Evolutionary conservation across 2,888 invertebrate genomes (phyloP).

Genomic region (Andrena trimmerana): DNA sequence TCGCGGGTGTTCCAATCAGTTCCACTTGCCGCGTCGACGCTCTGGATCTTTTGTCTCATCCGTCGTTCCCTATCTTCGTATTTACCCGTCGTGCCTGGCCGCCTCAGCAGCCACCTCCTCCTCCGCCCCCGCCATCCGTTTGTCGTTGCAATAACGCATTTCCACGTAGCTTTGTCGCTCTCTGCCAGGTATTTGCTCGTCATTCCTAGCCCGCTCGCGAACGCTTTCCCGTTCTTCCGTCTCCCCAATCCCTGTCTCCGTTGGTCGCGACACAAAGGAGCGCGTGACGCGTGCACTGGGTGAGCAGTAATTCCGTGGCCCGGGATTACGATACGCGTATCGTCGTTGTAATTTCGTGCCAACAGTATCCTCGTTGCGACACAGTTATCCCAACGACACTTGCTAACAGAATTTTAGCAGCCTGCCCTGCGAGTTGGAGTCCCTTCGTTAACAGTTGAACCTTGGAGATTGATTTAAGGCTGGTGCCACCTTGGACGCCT

Average conservation of each 20-base stretch:
- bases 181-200: conserved; percentile 38
- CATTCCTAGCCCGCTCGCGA: conserved; percentile 21
- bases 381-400: conserved; percentile 3
- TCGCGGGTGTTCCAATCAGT: conserved; percentile 29
- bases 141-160: conserved; percentile 30
- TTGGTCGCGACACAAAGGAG: conserved; percentile 11
- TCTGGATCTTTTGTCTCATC: conserved; percentile 30
- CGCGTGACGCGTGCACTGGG: not conserved
- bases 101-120: conserved; percentile 16
- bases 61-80: conserved; percentile 18
- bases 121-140: conserved; percentile 30
- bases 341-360: conserved; percentile 23
- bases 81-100: conserved; percentile 34
- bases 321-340: conserved; percentile 9
- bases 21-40: conserved; percentile 13
- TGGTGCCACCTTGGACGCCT: too few relatives aligned
- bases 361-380: conserved; percentile 9
- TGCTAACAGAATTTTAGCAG: not conserved
- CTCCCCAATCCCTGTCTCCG: not conserved
- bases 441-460: too few relatives aligned
- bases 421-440: too few relatives aligned
- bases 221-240: conserved; percentile 18
- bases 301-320: conserved; percentile 25
- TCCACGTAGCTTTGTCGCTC: conserved; percentile 38
- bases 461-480: too few relatives aligned